phyloP scores from a whole-genome alignment of 2,888 invertebrate genomes.

The Nemotelus nigrinus region DNA sequence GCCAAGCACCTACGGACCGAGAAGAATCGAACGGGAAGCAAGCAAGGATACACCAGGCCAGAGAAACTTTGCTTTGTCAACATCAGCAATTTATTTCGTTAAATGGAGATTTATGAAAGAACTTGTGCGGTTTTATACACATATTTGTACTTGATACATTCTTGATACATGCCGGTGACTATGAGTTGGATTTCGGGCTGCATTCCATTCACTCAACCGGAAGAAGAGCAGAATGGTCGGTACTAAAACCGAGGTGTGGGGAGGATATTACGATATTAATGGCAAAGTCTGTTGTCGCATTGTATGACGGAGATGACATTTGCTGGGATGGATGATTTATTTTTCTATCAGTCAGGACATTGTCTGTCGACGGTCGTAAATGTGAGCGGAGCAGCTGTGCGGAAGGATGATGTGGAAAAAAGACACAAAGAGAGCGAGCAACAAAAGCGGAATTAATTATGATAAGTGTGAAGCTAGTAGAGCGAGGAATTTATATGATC shows the following conservation, averaged over 20 bases:
- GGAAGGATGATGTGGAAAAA: too few relatives aligned
- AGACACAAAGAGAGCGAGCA: too few relatives aligned
- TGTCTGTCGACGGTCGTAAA: too few relatives aligned
- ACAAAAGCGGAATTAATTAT: too few relatives aligned
- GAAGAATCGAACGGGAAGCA: not conserved
- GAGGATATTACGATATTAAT: conserved; percentile 22
- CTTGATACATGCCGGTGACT: not conserved
- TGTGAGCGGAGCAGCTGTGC: too few relatives aligned
- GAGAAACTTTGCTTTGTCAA: conserved; percentile 42
- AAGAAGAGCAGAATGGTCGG: not conserved
- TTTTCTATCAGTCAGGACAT: not conserved
- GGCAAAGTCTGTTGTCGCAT: conserved; percentile 11
- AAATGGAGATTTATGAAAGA: conserved; percentile 41
- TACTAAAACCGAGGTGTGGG: not conserved
- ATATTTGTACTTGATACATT: conserved; percentile 18
- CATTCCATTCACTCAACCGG: conserved; percentile 10
- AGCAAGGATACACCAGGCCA: conserved; percentile 1
- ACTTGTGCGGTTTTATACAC: conserved; percentile 33
- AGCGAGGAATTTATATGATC: too few relatives aligned
- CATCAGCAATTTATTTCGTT: conserved; percentile 43
- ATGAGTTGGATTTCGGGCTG: not conserved
- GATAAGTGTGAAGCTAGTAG: too few relatives aligned
- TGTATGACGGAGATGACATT: not conserved
- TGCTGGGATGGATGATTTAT: not conserved
- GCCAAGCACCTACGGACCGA: too few relatives aligned